A percentile compares a stretch with the other conserved stretches of the same genome.
Conservation (phyloP, 1,140 invertebrate genomes). For the Bombus huntii region DNA sequence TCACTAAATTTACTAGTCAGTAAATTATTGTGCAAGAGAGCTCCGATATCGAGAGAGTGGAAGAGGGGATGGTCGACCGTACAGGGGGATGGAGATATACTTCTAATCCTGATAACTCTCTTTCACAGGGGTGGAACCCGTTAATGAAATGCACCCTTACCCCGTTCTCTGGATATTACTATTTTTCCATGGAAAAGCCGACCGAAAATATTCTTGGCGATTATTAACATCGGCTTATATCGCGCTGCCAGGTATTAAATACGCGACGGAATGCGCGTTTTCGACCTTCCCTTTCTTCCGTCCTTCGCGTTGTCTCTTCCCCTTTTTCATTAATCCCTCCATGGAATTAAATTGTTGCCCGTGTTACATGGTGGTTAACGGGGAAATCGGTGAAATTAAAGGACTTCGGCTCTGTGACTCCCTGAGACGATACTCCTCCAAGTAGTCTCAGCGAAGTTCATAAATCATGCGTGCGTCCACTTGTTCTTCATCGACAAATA, state of each 20-base stretch:
- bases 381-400: slow-evolving; percentile 14
- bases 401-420: neutral
- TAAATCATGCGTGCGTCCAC: slow-evolving; percentile 42
- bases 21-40: neutral
- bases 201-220: slow-evolving; percentile 48
- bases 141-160: slow-evolving; percentile 69
- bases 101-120: slow-evolving; percentile 54
- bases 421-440: neutral
- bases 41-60: slow-evolving; percentile 4
- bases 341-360: slow-evolving; percentile 51
- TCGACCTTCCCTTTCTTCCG: neutral
- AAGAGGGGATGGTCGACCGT: neutral
- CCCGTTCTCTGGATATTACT: slow-evolving; percentile 40
- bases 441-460: slow-evolving; percentile 24
- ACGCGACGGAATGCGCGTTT: slow-evolving; percentile 53
- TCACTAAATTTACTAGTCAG: neutral
- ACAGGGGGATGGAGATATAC: slow-evolving; percentile 8
- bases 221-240: slow-evolving; percentile 65
- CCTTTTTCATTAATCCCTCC: neutral
- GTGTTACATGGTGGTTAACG: neutral
- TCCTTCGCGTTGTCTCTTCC: neutral
- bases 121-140: neutral
- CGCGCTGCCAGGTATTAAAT: slow-evolving; percentile 52
- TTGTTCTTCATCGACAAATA: slow-evolving; percentile 25
- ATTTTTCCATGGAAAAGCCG: slow-evolving; percentile 54